Base-by-base conservation (phyloP, 2,797 vertebrate species). In the Chelon labrosus region DNA sequence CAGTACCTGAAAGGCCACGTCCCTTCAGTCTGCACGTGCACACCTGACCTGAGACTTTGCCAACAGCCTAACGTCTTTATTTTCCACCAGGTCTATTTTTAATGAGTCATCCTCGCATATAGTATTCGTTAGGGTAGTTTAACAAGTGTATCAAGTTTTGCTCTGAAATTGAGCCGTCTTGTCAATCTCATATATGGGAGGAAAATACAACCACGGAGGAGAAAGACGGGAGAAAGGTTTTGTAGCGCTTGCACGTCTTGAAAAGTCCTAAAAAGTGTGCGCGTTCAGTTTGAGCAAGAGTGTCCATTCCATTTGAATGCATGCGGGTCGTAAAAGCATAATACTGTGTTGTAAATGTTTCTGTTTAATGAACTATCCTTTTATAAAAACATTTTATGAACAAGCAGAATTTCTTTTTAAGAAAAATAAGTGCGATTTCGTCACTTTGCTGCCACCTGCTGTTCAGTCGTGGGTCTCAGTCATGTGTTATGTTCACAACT, bases 31-130 rank as follows among this genome's bases (percentile, higher is more conserved):
- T 41, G 51, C 75, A 76, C 39, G 19, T 71, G 67, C 17, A 39
- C 66, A 47, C 49, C 31, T 35, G 31, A 35, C 31, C 7, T 35
- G 31, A 35, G 31, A 35, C 8, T 25, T 47, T 10, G 10, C 49
- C 50, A 64, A 71, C 70, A 80, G 50, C 66, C 73, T 77, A 51
- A 76, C 31, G 42, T 31, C 51, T 54, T 72, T 69, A 54, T 41
- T 12, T 46, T 44, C 10, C 16, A 11, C 38, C 58, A 1, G 10
- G 9, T 46, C 41, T 1, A 0, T 56, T 65, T 35, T 27, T 53
- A 51, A 58, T 0, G 0, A 46, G 52, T 8, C 54, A 27, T 8
- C 37, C 10, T 47, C 58, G 39, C 4, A 5, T 53, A 41, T 19
- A 13, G 9, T 47, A 7, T 58, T 37, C 27, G 14, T 44, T 44